These are phyloP conservation scores for Cynopterus sphinx DNA, from an alignment of 2,797 vertebrate genomes.

Conservation along the genomic window DNA sequence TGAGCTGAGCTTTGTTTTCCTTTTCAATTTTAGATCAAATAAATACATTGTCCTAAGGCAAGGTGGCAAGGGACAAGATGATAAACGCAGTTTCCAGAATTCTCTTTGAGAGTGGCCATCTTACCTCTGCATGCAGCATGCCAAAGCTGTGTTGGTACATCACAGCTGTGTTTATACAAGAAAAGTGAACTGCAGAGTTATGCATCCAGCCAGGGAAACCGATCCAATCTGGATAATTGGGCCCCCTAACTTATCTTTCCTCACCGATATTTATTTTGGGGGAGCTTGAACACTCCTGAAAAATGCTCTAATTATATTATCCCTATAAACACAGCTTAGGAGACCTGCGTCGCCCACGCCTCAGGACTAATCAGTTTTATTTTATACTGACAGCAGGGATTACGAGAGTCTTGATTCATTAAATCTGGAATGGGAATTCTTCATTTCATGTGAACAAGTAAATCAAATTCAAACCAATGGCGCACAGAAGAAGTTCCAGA, in stretches of 20 bases:
- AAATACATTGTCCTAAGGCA: constrained; percentile 59
- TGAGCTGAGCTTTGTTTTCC: constrained; percentile 64
- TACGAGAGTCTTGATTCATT: constrained; percentile 66
- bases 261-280: constrained; percentile 74
- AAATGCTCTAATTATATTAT: constrained; percentile 74
- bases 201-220: constrained; percentile 34
- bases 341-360: constrained; percentile 62
- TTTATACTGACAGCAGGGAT: constrained; percentile 39
- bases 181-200: constrained; percentile 44
- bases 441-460: constrained; percentile 72
- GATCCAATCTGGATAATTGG: constrained; percentile 61
- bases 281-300: constrained; percentile 56
- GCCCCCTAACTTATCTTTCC: constrained; percentile 70
- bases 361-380: constrained; percentile 58
- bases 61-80: constrained; percentile 53
- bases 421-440: constrained; percentile 53
- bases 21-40: constrained; percentile 65
- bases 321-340: constrained; percentile 54
- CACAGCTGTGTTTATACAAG: constrained; percentile 73
- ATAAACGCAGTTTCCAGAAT: constrained; percentile 38
- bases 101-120: constrained; percentile 47
- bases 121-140: not conserved
- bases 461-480: constrained; percentile 65
- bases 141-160: not conserved
- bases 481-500: not conserved